phyloP scores from a whole-genome alignment of 2,888 invertebrate genomes.

The Oegoconia quadripuncta region DNA sequence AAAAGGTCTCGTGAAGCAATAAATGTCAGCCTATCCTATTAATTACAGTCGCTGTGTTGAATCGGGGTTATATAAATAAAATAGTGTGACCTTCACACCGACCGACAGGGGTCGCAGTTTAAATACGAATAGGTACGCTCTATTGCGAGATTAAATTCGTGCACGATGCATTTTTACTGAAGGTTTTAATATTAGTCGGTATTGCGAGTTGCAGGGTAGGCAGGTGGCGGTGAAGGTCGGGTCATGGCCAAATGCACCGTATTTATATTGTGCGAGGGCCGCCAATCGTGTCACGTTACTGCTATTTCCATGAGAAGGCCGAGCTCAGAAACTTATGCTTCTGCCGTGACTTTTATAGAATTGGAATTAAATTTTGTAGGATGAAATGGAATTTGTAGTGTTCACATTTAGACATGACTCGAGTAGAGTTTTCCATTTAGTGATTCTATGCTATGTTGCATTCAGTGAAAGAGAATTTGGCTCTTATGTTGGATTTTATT shows the following conservation, averaged over 20 bases:
- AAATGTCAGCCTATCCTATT: too few relatives aligned
- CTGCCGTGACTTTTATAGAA: too few relatives aligned
- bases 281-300: conserved; percentile 34
- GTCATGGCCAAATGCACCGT: conserved; percentile 60
- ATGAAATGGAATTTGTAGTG: neutral
- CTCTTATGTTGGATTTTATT: too few relatives aligned
- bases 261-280: conserved; percentile 13
- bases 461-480: too few relatives aligned
- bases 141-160: neutral
- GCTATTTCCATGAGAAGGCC: conserved; percentile 35
- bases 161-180: conserved; percentile 4
- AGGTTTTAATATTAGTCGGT: conserved; percentile 6
- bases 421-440: too few relatives aligned
- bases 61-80: too few relatives aligned
- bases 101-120: too few relatives aligned
- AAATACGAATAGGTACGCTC: neutral
- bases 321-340: neutral
- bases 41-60: too few relatives aligned
- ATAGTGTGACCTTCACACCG: too few relatives aligned
- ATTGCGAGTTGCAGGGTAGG: neutral
- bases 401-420: too few relatives aligned
- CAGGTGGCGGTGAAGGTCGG: conserved; percentile 44
- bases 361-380: neutral
- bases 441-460: too few relatives aligned
- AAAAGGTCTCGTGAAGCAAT: too few relatives aligned